A percentile compares a stretch with the other conserved stretches of the same genome.
Conservation (phyloP, 2,797 vertebrate genomes). For the Spondyliosoma cantharus region DNA sequence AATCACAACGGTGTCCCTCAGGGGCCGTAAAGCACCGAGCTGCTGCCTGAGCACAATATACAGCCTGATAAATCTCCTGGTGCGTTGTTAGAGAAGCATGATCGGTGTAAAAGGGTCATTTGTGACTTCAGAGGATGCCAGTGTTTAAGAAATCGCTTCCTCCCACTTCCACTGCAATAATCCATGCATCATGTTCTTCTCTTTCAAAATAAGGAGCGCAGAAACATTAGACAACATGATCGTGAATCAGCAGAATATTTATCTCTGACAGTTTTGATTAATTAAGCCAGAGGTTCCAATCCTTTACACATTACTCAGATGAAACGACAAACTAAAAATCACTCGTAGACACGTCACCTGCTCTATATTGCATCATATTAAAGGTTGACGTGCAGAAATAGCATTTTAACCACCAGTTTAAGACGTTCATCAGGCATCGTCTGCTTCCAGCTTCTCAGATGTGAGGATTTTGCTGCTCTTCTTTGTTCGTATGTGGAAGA, state of each 20-base stretch:
- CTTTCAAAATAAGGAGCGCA: background rate
- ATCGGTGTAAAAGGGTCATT: background rate
- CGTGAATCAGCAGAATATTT: background rate
- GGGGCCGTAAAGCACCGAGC: constrained; percentile 19
- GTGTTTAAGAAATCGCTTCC: background rate
- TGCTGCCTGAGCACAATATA: constrained; percentile 10
- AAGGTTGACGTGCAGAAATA: background rate
- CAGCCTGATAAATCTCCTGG: background rate
- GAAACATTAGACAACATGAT: background rate
- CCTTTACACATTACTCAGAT: background rate
- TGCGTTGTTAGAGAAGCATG: background rate
- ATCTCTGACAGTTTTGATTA: background rate
- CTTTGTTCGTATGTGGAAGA: background rate
- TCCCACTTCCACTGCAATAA: background rate
- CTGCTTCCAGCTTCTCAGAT: background rate
- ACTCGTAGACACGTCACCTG: background rate
- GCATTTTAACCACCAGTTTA: background rate
- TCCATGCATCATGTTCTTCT: background rate
- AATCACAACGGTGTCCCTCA: constrained; percentile 36
- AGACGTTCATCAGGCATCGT: background rate
- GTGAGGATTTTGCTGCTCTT: background rate
- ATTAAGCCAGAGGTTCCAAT: background rate
- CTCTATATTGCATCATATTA: background rate
- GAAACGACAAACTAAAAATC: background rate
- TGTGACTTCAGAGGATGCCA: constrained; percentile 4